Percentiles rank a stretch among this genome's conserved stretches.
phyloP scores from a whole-genome alignment of 2,888 invertebrate species.

The Hydriomena furcata region DNA sequence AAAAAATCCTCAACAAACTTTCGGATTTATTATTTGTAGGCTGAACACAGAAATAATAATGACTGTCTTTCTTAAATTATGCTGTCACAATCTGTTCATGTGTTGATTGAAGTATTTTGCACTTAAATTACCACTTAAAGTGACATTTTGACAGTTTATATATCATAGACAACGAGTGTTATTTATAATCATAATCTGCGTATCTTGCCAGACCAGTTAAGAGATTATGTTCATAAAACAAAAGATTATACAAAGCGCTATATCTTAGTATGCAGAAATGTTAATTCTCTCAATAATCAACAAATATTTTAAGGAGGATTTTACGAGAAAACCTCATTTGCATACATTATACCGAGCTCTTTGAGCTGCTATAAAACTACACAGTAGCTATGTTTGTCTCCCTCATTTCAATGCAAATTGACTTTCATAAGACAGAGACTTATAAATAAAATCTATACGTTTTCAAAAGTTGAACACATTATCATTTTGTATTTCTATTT shows the following conservation, averaged over 20 bases:
- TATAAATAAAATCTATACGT: constrained; percentile 8
- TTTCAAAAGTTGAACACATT: not conserved
- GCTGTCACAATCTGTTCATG: not conserved
- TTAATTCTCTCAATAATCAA: constrained; percentile 20
- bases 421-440: constrained; percentile 10
- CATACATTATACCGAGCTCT: constrained; percentile 16
- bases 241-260: constrained; percentile 21
- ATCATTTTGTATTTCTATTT: no score
- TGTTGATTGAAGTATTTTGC: not conserved
- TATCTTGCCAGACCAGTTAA: constrained; percentile 17
- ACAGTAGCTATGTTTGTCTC: constrained; percentile 20
- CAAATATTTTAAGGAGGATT: constrained; percentile 23
- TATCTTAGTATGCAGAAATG: constrained; percentile 20
- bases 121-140: not conserved
- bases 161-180: not conserved
- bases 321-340: constrained; percentile 20
- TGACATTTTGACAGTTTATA: constrained; percentile 2
- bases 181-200: not conserved
- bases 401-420: constrained; percentile 27
- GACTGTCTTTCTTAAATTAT: constrained; percentile 3
- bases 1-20: no score
- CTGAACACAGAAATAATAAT: no score
- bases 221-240: constrained; percentile 22
- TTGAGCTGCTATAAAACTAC: constrained; percentile 15
- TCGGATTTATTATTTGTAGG: no score